These are phyloP conservation scores for Mastomys coucha DNA, from an alignment of 2,113 vertebrate species.

Conservation along the genomic window DNA sequence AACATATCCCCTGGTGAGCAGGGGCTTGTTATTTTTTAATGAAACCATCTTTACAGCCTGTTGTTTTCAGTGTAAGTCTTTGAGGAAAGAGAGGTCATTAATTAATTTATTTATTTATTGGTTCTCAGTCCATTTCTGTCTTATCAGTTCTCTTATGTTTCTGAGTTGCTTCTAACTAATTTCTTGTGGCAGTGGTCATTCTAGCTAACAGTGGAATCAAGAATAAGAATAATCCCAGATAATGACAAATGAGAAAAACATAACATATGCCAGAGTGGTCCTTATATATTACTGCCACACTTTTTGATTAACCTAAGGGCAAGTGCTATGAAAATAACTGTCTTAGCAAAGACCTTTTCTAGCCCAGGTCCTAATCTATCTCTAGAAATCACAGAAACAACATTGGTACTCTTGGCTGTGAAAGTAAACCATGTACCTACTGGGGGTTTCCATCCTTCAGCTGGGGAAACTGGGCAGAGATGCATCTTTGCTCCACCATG, in stretches of 20 bases:
- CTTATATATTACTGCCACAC: conserved; percentile 13
- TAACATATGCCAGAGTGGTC: conserved; percentile 43
- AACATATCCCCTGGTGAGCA: conserved; percentile 86
- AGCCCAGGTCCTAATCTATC: fast-evolving
- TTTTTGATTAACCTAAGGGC: conserved; percentile 7
- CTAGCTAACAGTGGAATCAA: conserved; percentile 69
- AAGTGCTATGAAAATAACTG: neutral
- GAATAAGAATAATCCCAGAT: conserved; percentile 74
- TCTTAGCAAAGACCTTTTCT: conserved; percentile 43
- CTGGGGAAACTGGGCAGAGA: neutral
- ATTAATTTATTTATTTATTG: conserved; percentile 22
- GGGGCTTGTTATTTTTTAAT: conserved; percentile 90
- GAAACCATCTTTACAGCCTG: conserved; percentile 87
- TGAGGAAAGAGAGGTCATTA: conserved; percentile 59
- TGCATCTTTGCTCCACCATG: neutral
- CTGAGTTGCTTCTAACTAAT: conserved; percentile 24
- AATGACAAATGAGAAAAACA: conserved; percentile 42
- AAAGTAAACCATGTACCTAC: neutral
- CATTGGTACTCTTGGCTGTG: conserved; percentile 1
- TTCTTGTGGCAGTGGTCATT: neutral
- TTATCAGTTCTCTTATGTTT: conserved; percentile 73
- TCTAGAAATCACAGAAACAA: conserved; percentile 42
- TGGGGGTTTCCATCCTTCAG: neutral
- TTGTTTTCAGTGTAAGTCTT: conserved; percentile 85
- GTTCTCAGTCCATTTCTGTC: conserved; percentile 67